These are phyloP conservation scores for Sarcophaga caerulescens DNA, from an alignment of 2,888 invertebrate genomes.

Conservation along the genomic window DNA sequence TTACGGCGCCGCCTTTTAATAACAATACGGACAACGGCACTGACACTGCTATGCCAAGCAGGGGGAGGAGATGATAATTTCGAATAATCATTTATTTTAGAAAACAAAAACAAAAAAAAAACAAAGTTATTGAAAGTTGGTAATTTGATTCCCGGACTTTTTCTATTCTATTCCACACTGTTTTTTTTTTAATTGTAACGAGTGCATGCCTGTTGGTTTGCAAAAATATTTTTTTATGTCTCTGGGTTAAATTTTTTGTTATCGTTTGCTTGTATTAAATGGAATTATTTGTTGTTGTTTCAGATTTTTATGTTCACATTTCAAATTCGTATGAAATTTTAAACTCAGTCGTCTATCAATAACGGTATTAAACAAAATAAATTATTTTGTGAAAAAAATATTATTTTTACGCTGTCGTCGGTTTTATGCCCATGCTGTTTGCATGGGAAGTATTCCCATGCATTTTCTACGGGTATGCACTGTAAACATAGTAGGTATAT, in stretches of 20 bases:
- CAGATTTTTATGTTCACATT: conserved; percentile 8
- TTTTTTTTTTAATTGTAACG: conserved; percentile 27
- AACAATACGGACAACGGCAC: not conserved
- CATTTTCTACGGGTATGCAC: too few relatives aligned
- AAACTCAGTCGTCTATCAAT: not conserved
- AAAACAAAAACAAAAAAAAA: too few relatives aligned
- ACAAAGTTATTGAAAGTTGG: too few relatives aligned
- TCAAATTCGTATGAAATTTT: conserved; percentile 43
- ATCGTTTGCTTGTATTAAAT: conserved; percentile 25
- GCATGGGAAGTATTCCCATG: too few relatives aligned
- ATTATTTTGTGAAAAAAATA: too few relatives aligned
- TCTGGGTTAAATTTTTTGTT: conserved; percentile 42
- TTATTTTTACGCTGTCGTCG: too few relatives aligned
- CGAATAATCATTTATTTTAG: too few relatives aligned
- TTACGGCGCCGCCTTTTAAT: conserved; percentile 59
- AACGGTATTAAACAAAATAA: too few relatives aligned
- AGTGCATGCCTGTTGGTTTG: conserved; percentile 8
- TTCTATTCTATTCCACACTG: not conserved
- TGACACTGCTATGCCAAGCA: not conserved
- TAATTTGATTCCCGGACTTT: not conserved
- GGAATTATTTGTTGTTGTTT: not conserved
- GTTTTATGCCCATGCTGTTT: too few relatives aligned
- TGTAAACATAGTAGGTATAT: too few relatives aligned
- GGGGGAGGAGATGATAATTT: not conserved
- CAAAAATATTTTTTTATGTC: conserved; percentile 21